Base-by-base conservation (phyloP, 2,888 invertebrate species). In the Tenodera sinensis region DNA sequence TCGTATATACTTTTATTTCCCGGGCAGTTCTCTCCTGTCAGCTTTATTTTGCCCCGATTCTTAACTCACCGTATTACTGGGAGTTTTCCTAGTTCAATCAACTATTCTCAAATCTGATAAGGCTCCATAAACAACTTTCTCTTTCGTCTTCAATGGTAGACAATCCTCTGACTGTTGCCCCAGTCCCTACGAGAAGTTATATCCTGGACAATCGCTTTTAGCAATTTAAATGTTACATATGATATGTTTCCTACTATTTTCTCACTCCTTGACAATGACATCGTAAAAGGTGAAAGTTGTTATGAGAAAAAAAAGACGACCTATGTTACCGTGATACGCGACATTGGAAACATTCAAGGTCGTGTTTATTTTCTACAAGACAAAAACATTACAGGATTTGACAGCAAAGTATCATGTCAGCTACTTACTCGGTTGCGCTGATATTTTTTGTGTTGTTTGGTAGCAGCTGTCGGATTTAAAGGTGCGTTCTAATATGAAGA, bases 261-360 rank as follows among this genome's bases (percentile, higher is more conserved):
- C n/a, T 28, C 83, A 28, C 83, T 71, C 84, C 89, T 89, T 87
- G 87, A 71, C 89, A 89, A 47, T 87, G 87, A 87, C 87, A 87
- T 83, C 83, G 28, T n/a, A 42, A 81, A 83, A 71, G 83, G 89
- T 28, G 89, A 83, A 87, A 84, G 87, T 34, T 87, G 54, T 87
- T 30, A 30, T 84, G 20, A 89, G 83, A 85, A 54, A 30, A 87
- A 83, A 30, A 30, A 89, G 89, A 90, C 89, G 90, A 90, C 90
- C 90, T 90, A 90, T 89, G 88, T 84, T 90, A n/a, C n/a, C n/a
- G n/a, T n/a, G n/a, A n/a, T n/a, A 90, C 90, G 89, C 90, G 89
- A 90, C 90, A 90, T 90, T 89, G 89, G 88, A 42, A 90, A 90
- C 83, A 87, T 85, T 89, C 89, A 90, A 90, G 90, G 90, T 90